Evolutionary conservation across 2,113 vertebrate species (phyloP).

Genomic region (Hyla sarda): DNA sequence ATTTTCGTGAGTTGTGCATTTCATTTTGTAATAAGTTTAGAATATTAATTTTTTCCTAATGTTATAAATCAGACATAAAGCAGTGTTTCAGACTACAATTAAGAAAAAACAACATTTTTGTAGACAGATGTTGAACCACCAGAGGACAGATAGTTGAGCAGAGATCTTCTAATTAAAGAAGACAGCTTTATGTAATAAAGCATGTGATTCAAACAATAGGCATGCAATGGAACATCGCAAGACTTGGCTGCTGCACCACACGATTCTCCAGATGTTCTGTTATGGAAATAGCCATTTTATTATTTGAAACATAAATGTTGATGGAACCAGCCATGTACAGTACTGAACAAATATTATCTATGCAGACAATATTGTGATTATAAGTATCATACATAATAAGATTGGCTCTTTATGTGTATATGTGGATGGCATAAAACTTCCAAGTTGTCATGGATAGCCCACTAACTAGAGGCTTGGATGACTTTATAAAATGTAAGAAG

Average conservation of each 20-base stretch:
- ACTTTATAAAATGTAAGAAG: no score
- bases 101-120: not conserved
- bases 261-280: conserved; percentile 52
- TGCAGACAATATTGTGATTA: not conserved
- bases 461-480: no score
- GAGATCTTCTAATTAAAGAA: conserved; percentile 41
- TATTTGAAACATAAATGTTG: conserved; percentile 24
- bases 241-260: conserved; percentile 26
- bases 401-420: not conserved
- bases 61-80: not conserved
- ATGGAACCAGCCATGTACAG: not conserved
- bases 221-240: conserved; percentile 11
- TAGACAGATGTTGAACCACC: conserved; percentile 41
- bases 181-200: conserved; percentile 45
- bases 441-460: no score
- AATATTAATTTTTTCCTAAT: not conserved
- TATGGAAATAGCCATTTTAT: not conserved
- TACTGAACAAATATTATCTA: conserved; percentile 6
- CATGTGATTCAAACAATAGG: conserved; percentile 40
- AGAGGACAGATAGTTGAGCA: conserved; percentile 41
- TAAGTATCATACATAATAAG: not conserved
- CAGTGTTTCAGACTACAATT: not conserved
- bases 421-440: no score
- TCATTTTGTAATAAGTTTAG: no score
- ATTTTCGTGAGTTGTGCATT: not conserved